Evolutionary conservation across 2,113 vertebrate genomes (phyloP).

Genomic region (Marmota flaviventris): DNA sequence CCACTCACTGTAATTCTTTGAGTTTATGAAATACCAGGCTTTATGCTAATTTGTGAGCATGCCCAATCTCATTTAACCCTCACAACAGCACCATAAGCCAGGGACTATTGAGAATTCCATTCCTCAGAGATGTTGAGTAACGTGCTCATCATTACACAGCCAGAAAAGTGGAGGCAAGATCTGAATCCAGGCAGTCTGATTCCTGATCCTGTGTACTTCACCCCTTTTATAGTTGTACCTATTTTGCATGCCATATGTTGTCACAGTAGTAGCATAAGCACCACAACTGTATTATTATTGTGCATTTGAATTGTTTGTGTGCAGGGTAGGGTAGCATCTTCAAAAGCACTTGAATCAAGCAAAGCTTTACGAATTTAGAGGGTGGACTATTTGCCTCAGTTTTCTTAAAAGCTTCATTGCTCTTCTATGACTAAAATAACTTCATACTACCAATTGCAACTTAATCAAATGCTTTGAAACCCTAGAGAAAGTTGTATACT

Average conservation of each 20-base stretch:
- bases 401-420: neutral
- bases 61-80: neutral
- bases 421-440: neutral
- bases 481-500: neutral
- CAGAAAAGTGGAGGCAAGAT: neutral
- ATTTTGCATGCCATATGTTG: neutral
- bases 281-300: neutral
- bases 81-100: neutral
- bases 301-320: neutral
- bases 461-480: neutral
- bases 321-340: neutral
- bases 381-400: neutral
- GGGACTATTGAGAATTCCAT: neutral
- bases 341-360: neutral
- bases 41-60: neutral
- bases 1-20: neutral
- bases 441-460: neutral
- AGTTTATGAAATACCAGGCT: neutral
- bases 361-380: neutral
- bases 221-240: neutral
- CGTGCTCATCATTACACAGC: neutral
- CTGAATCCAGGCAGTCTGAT: neutral
- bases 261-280: neutral
- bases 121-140: neutral
- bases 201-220: neutral